phyloP scores from a whole-genome alignment of 2,888 invertebrate genomes.

The Cryptophagus acutangulus region DNA sequence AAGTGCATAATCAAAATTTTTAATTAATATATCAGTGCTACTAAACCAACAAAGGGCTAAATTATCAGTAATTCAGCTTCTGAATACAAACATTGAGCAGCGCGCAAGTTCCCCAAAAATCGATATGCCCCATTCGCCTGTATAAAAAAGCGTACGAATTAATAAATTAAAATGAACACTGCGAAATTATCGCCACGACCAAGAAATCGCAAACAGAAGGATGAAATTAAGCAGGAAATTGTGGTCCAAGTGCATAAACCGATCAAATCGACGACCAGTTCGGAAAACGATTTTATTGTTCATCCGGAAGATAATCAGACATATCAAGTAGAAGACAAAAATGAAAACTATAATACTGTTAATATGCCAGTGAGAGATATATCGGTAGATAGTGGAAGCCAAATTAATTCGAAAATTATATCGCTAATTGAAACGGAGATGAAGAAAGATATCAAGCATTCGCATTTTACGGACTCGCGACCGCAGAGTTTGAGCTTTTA shows the following conservation, averaged over 20 bases:
- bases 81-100: slow-evolving; percentile 6
- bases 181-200: slow-evolving; percentile 36
- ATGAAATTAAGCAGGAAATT: slow-evolving; percentile 44
- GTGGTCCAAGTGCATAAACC: slow-evolving; percentile 46
- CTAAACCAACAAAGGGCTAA: neutral
- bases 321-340: slow-evolving; percentile 32
- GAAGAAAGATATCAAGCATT: slow-evolving; percentile 45
- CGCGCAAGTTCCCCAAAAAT: neutral
- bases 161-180: slow-evolving; percentile 17
- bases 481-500: slow-evolving; percentile 49
- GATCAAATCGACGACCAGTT: slow-evolving; percentile 39
- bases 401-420: slow-evolving; percentile 52
- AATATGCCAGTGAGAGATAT: slow-evolving; percentile 48
- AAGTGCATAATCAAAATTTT: too few species aligned
- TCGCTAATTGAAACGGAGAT: slow-evolving; percentile 46
- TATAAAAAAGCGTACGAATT: slow-evolving; percentile 23
- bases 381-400: slow-evolving; percentile 51
- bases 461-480: slow-evolving; percentile 47
- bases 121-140: slow-evolving; percentile 1
- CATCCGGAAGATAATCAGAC: slow-evolving; percentile 26
- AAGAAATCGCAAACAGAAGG: slow-evolving; percentile 40
- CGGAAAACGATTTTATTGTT: slow-evolving; percentile 32
- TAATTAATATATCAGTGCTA: too few species aligned
- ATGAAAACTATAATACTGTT: slow-evolving; percentile 36
- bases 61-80: too few species aligned